phyloP scores from a whole-genome alignment of 2,113 vertebrate genomes.

The Trochalopteron elliotii region DNA sequence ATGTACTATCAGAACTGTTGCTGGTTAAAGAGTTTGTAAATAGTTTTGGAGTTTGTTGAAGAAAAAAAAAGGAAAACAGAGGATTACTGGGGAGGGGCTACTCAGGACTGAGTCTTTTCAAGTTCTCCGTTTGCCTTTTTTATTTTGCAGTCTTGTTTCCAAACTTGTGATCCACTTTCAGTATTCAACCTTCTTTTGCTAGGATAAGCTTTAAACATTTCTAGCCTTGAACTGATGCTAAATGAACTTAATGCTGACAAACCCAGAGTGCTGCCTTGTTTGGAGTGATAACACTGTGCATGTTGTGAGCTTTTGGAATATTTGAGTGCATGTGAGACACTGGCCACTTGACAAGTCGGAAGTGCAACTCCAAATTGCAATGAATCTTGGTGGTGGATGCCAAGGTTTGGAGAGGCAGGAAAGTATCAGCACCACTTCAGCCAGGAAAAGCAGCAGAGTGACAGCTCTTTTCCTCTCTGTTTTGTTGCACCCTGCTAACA shows the following conservation, averaged over 20 bases:
- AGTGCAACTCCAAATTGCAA: neutral
- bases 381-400: neutral
- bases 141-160: neutral
- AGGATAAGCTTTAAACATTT: neutral
- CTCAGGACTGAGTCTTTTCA: neutral
- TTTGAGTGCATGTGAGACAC: neutral
- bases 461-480: neutral
- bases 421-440: neutral
- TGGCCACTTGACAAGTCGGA: neutral
- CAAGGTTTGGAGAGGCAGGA: neutral
- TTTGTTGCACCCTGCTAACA: neutral
- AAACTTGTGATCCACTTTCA: neutral
- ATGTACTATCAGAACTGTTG: neutral
- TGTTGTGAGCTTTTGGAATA: neutral
- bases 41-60: neutral
- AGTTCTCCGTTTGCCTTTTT: neutral
- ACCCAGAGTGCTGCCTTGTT: neutral
- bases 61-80: neutral
- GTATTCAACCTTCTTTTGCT: neutral
- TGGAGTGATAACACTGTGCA: neutral
- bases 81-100: neutral
- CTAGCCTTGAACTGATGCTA: neutral
- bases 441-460: neutral
- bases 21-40: neutral
- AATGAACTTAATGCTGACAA: neutral